Percentiles rank a stretch among this genome's conserved stretches.
Evolutionary conservation across 2,888 invertebrate species (phyloP).

Genomic region (Volucella zonaria): DNA sequence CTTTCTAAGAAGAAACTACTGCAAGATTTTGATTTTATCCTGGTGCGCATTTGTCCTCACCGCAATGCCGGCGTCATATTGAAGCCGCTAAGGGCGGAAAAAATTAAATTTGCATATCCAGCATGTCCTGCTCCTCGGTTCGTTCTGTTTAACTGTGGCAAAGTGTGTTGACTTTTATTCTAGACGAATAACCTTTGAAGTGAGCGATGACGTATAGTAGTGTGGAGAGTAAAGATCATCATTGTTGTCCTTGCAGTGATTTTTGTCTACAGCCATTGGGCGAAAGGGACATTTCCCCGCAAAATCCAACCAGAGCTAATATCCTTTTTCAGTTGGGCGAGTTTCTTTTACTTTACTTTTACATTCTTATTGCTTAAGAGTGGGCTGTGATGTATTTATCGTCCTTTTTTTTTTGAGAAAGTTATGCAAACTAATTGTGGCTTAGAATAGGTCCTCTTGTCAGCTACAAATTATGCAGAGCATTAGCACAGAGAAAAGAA

Average conservation of each 20-base stretch:
- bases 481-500: constrained; percentile 20
- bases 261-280: constrained; percentile 38
- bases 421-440: constrained; percentile 50
- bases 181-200: constrained; percentile 58
- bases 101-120: constrained; percentile 68
- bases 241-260: constrained; percentile 53
- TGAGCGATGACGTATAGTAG: constrained; percentile 17
- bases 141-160: constrained; percentile 28
- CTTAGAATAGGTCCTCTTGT: constrained; percentile 40
- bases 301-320: constrained; percentile 28
- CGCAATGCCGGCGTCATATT: constrained; percentile 47
- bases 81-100: constrained; percentile 44
- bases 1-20: constrained; percentile 32
- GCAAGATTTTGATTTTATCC: constrained; percentile 46
- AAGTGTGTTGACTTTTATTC: constrained; percentile 69
- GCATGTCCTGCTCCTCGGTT: constrained; percentile 29
- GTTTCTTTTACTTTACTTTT: constrained; percentile 34
- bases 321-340: constrained; percentile 46
- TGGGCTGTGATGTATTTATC: constrained; percentile 1
- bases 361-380: background rate
- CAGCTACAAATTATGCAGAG: constrained; percentile 61
- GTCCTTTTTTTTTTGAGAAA: constrained; percentile 11
- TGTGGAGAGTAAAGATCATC: constrained; percentile 41
- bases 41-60: constrained; percentile 36
- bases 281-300: background rate